Conservation (phyloP, 2,113 vertebrate genomes). For the human region DNA sequence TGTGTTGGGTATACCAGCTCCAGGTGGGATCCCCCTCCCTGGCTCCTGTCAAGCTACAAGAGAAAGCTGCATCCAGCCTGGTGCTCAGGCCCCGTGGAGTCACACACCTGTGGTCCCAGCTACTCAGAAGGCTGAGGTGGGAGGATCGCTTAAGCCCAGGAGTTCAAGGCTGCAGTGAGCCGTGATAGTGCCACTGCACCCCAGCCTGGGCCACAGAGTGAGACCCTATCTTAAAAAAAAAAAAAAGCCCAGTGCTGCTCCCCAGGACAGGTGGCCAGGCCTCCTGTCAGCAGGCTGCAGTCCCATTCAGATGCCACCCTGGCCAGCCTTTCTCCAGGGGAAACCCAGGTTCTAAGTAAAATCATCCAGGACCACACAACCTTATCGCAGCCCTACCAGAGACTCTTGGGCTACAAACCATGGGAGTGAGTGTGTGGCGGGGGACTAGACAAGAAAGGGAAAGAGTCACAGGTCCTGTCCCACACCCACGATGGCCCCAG, state of each 20-base stretch:
- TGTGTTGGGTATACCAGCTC: fast-evolving
- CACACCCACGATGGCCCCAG: background rate
- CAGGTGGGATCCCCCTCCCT: background rate
- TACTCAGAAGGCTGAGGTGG: no score
- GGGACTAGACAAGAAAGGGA: background rate
- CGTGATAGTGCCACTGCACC: no score
- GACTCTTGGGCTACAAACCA: background rate
- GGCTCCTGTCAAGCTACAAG: background rate
- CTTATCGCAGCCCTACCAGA: background rate
- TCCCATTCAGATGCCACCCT: background rate
- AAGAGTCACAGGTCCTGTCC: background rate
- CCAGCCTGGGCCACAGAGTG: no score
- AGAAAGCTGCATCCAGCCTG: background rate
- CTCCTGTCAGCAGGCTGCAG: no score
- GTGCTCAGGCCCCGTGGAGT: no score
- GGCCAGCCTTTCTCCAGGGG: background rate
- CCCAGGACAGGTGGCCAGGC: background rate
- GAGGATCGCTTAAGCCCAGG: no score
- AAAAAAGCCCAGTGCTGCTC: background rate
- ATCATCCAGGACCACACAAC: background rate
- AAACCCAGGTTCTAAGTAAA: background rate
- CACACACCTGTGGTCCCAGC: no score
- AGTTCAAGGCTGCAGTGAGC: no score
- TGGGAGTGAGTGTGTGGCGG: no score
- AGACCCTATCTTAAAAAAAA: no score